These are phyloP conservation scores for Carabus problematicus DNA, from an alignment of 2,888 invertebrate genomes.

Conservation along the genomic window DNA sequence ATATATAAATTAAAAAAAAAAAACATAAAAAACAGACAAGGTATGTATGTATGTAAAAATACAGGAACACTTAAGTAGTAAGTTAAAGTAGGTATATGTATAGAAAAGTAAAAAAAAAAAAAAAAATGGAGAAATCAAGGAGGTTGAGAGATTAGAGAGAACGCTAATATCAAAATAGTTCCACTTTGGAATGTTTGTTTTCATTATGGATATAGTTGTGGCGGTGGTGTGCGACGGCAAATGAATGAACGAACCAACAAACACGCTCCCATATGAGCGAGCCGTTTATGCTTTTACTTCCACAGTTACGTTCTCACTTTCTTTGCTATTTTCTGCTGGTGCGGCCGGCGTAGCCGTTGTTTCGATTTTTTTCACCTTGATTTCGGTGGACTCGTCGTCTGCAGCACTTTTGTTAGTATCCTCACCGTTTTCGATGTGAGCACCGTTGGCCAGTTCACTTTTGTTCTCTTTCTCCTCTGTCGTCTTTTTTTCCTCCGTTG, in stretches of 20 bases:
- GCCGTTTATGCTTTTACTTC: slow-evolving; percentile 62
- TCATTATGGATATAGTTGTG: slow-evolving; percentile 7
- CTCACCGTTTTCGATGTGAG: slow-evolving; percentile 44
- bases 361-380: slow-evolving; percentile 66
- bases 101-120: slow-evolving; percentile 24
- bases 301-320: slow-evolving; percentile 54
- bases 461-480: slow-evolving; percentile 55
- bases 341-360: slow-evolving; percentile 58
- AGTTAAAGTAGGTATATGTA: slow-evolving; percentile 11
- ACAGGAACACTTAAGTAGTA: slow-evolving; percentile 6
- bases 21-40: slow-evolving; percentile 6
- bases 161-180: slow-evolving; percentile 35
- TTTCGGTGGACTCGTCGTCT: slow-evolving; percentile 55
- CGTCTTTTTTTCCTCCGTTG: slow-evolving; percentile 53
- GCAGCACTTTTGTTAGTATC: slow-evolving; percentile 26
- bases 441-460: slow-evolving; percentile 57
- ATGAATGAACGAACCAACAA: not conserved
- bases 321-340: too few species aligned
- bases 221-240: slow-evolving; percentile 27
- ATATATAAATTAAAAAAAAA: slow-evolving; percentile 17
- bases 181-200: slow-evolving; percentile 39
- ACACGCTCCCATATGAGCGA: too few species aligned
- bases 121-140: slow-evolving; percentile 3
- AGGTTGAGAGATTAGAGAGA: slow-evolving; percentile 19
- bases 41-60: not conserved